A percentile compares a stretch with the other conserved stretches of the same genome.
Conservation (phyloP, 1,140 invertebrate species). For the Druon quercuslanigerum region DNA sequence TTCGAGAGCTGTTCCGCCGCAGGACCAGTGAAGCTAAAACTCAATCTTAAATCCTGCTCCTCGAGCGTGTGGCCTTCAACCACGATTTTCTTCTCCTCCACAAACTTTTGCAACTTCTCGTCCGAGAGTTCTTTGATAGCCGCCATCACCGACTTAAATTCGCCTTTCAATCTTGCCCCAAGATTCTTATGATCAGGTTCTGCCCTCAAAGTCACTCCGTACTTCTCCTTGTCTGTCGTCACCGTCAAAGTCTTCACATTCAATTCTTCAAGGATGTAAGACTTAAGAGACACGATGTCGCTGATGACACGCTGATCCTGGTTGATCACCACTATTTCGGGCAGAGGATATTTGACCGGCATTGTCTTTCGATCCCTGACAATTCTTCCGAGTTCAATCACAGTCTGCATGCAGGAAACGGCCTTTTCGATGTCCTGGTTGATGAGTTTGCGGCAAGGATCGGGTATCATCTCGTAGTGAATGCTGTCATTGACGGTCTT, state of each 20-base stretch:
- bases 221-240: conserved; percentile 94
- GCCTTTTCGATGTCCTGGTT: conserved; percentile 92
- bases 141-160: conserved; percentile 91
- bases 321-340: conserved; percentile 96
- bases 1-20: conserved; percentile 78
- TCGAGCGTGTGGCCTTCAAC: conserved; percentile 87
- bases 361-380: conserved; percentile 94
- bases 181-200: conserved; percentile 95
- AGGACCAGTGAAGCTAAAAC: conserved; percentile 83
- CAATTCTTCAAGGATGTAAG: conserved; percentile 95
- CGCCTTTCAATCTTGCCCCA: conserved; percentile 90
- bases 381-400: conserved; percentile 95
- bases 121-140: conserved; percentile 90
- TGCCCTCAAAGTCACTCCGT: conserved; percentile 93
- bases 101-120: conserved; percentile 86
- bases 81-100: conserved; percentile 83
- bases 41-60: conserved; percentile 89
- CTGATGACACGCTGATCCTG: conserved; percentile 86
- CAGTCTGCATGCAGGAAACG: conserved; percentile 94
- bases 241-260: conserved; percentile 94
- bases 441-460: conserved; percentile 84
- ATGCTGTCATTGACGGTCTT: conserved; percentile 81
- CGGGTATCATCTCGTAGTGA: conserved; percentile 93
- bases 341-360: conserved; percentile 97
- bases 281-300: conserved; percentile 88